Evolutionary conservation across 2,797 vertebrate genomes (phyloP).

Genomic region (Anguilla megastoma): DNA sequence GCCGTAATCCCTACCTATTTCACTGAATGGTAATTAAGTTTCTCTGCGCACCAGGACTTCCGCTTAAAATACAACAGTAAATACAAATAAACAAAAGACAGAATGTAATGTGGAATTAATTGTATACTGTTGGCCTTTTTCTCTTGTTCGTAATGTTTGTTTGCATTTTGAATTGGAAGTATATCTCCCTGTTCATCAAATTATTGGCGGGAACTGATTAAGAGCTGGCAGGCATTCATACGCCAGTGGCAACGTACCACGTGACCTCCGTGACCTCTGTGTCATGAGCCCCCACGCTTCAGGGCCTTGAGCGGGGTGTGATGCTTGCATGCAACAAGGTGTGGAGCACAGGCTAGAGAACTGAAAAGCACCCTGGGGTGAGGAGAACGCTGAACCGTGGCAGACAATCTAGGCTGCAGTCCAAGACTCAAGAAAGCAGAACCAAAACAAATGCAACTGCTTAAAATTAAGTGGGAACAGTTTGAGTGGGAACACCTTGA

Average conservation of each 20-base stretch:
- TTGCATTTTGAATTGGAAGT: background rate
- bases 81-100: background rate
- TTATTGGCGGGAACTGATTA: background rate
- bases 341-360: background rate
- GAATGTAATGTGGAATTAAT: background rate
- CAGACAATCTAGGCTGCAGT: conserved; percentile 10
- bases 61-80: background rate
- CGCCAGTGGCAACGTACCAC: background rate
- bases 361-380: background rate
- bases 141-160: background rate
- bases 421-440: conserved; percentile 21
- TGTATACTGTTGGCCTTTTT: background rate
- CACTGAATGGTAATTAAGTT: background rate
- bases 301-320: background rate
- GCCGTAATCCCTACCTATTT: background rate
- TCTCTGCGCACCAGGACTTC: background rate
- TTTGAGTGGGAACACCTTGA: conserved; percentile 21
- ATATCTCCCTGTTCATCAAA: background rate
- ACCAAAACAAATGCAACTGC: background rate
- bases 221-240: background rate
- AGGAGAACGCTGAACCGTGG: background rate
- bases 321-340: background rate
- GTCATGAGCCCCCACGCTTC: background rate
- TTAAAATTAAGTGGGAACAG: conserved; percentile 7
- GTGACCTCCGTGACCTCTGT: background rate